Evolutionary conservation across 2,113 vertebrate genomes (phyloP).

Genomic region (Erpornis zantholeuca): DNA sequence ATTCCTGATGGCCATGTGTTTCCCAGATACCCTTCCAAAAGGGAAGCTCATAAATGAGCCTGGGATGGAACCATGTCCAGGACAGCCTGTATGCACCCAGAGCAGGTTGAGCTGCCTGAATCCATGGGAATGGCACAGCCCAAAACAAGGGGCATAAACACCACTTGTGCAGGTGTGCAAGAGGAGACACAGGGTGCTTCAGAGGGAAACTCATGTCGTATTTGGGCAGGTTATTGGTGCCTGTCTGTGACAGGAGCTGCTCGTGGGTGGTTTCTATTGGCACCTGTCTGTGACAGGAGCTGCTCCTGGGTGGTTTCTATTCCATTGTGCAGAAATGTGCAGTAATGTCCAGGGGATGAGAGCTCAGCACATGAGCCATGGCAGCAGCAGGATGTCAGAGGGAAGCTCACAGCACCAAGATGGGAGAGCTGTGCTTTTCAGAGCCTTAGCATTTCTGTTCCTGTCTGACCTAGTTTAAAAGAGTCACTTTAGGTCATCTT

Average conservation of each 20-base stretch:
- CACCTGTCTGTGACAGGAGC: background rate
- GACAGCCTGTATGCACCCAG: accelerated
- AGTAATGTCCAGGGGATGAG: background rate
- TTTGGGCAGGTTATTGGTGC: background rate
- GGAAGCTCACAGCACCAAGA: background rate
- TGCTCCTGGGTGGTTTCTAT: accelerated
- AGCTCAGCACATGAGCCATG: accelerated
- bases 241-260: background rate
- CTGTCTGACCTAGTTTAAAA: background rate
- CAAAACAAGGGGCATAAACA: background rate
- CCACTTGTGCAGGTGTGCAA: background rate
- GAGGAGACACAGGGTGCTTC: background rate
- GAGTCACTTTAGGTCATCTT: background rate
- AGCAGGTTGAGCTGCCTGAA: background rate
- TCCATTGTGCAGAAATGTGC: background rate
- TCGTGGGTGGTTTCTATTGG: accelerated
- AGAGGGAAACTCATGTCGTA: accelerated
- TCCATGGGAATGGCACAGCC: background rate
- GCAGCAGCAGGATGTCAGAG: background rate
- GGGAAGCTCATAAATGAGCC: background rate
- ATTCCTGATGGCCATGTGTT: background rate
- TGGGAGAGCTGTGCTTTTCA: background rate
- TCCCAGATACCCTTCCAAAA: background rate
- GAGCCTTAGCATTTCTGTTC: background rate
- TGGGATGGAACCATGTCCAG: background rate